These are phyloP conservation scores for Melanerpes aurifrons DNA, from an alignment of 2,113 vertebrate species.

Conservation along the genomic window DNA sequence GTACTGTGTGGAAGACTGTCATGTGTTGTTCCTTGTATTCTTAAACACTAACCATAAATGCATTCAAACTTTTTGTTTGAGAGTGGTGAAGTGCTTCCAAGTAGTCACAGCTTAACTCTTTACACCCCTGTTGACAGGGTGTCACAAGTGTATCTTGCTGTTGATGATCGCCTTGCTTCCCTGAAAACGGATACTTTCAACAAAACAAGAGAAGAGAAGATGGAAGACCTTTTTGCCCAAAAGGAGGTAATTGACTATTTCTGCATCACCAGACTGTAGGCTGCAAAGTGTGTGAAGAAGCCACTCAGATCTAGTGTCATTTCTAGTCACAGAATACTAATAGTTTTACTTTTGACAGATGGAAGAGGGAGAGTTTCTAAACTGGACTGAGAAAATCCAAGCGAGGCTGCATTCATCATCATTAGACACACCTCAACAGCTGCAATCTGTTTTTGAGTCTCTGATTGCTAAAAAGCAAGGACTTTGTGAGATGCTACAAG, in stretches of 20 bases:
- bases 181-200: slow-evolving; percentile 98
- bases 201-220: slow-evolving; percentile 96
- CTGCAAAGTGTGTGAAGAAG: neutral
- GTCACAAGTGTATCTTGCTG: slow-evolving; percentile 91
- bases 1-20: neutral
- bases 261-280: neutral
- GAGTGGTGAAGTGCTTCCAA: neutral
- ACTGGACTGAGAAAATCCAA: slow-evolving; percentile 96
- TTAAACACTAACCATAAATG: neutral
- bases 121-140: slow-evolving; percentile 75
- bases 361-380: slow-evolving; percentile 93
- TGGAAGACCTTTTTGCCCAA: slow-evolving; percentile 98
- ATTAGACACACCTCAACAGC: slow-evolving; percentile 88
- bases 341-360: slow-evolving; percentile 78
- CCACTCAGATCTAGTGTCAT: neutral
- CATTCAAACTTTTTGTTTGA: neutral
- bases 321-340: neutral
- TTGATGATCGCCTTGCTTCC: slow-evolving; percentile 96
- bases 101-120: neutral
- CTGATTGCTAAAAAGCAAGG: slow-evolving; percentile 95
- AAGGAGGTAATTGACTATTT: slow-evolving; percentile 84
- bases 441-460: slow-evolving; percentile 90
- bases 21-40: neutral
- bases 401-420: slow-evolving; percentile 83
- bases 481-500: slow-evolving; percentile 94